phyloP scores from a whole-genome alignment of 2,888 invertebrate genomes.

The Chironomus tentans region DNA sequence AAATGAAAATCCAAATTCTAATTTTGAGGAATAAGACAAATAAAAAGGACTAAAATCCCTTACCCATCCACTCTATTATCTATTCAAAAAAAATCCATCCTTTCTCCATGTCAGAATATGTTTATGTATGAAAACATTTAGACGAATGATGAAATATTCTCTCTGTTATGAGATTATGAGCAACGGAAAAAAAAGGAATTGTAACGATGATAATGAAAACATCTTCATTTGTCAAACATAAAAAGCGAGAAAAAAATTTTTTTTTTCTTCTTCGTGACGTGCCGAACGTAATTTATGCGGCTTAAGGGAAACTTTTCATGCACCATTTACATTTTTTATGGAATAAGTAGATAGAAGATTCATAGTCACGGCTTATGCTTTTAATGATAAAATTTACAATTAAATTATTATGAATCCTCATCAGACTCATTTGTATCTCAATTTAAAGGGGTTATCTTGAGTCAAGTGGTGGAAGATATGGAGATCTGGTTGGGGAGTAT shows the following conservation, averaged over 20 bases:
- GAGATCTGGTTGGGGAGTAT: neutral
- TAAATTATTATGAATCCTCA: neutral
- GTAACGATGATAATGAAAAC: neutral
- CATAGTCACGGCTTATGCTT: neutral
- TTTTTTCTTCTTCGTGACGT: neutral
- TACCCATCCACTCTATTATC: no score
- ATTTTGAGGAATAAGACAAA: no score
- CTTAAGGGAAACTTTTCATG: neutral
- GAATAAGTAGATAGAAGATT: neutral
- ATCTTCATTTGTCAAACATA: neutral
- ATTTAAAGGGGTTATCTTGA: neutral
- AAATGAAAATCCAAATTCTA: no score
- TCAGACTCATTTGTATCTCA: neutral
- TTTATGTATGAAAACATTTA: no score
- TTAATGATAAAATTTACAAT: neutral
- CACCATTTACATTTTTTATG: no score
- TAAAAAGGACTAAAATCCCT: no score
- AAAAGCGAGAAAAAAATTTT: neutral
- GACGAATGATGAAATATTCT: no score
- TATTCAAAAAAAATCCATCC: no score
- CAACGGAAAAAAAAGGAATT: neutral
- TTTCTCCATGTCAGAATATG: no score
- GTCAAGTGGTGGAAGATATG: neutral
- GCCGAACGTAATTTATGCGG: neutral
- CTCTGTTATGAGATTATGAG: neutral